phyloP scores from a whole-genome alignment of 37 sponge, comb jelly and placozoan species.

The Corticium candelabrum region DNA sequence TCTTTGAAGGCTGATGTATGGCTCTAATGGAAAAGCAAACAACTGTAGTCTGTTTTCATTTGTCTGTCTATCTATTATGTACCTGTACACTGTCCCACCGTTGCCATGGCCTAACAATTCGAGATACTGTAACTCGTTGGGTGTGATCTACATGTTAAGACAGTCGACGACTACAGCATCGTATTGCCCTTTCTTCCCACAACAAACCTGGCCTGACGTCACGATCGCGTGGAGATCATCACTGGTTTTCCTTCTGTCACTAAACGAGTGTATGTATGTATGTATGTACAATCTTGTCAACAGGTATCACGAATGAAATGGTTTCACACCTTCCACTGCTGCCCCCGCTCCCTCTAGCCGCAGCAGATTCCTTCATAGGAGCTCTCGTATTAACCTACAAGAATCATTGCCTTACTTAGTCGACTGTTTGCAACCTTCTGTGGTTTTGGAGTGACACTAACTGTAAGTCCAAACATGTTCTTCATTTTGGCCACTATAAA shows the following conservation, averaged over 20 bases:
- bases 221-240: neutral
- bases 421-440: too few species aligned
- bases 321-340: neutral
- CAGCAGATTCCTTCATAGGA: neutral
- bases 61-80: too few species aligned
- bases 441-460: too few species aligned
- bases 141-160: conserved; percentile 26
- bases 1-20: conserved; percentile 56
- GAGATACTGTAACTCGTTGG: conserved; percentile 62
- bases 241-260: neutral
- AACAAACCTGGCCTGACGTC: neutral
- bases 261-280: neutral
- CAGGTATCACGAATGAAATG: too few species aligned
- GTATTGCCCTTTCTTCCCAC: neutral
- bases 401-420: too few species aligned
- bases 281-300: neutral
- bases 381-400: conserved; percentile 11
- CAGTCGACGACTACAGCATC: neutral
- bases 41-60: too few species aligned
- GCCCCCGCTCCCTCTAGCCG: neutral
- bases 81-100: conserved; percentile 78
- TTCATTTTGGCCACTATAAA: too few species aligned
- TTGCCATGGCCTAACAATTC: conserved; percentile 78
- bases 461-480: too few species aligned
- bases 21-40: too few species aligned